phyloP scores from a whole-genome alignment of 2,113 vertebrate genomes.

The Etheostoma cragini region DNA sequence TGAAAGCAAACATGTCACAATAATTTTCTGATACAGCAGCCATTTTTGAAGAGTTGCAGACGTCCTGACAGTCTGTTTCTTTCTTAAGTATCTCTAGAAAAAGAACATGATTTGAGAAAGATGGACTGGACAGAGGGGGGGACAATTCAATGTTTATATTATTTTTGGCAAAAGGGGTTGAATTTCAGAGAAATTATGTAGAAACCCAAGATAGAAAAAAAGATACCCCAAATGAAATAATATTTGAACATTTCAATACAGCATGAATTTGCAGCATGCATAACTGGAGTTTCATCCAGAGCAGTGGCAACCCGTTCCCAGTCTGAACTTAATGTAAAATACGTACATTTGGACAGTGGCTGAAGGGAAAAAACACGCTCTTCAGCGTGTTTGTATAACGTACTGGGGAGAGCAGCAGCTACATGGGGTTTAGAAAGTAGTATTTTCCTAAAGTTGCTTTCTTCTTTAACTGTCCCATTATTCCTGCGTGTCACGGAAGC shows the following conservation, averaged over 20 bases:
- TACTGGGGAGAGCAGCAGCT: too few relatives aligned
- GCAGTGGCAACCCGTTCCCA: slow-evolving; percentile 16
- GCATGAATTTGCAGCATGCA: slow-evolving; percentile 63
- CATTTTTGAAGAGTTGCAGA: slow-evolving; percentile 50
- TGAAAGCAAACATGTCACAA: slow-evolving; percentile 21
- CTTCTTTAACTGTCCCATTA: too few relatives aligned
- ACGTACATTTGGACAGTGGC: too few relatives aligned
- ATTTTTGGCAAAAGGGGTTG: slow-evolving; percentile 60
- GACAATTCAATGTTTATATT: slow-evolving; percentile 75
- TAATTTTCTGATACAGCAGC: slow-evolving; percentile 26
- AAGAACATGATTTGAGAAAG: slow-evolving; percentile 66
- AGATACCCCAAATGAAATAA: slow-evolving; percentile 51
- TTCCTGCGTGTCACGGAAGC: too few relatives aligned
- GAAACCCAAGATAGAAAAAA: slow-evolving; percentile 47
- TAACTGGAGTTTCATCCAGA: slow-evolving; percentile 36
- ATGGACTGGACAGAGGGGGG: slow-evolving; percentile 66
- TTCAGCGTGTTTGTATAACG: too few relatives aligned
- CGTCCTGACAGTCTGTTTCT: slow-evolving; percentile 49
- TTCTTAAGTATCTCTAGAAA: slow-evolving; percentile 73
- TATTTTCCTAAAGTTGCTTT: too few relatives aligned
- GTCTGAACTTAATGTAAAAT: too few relatives aligned
- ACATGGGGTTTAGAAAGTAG: too few relatives aligned
- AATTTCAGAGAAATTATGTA: slow-evolving; percentile 49
- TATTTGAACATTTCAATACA: slow-evolving; percentile 66
- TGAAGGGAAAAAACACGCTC: too few relatives aligned